Percentiles rank a stretch among this genome's conserved stretches.
These are phyloP conservation scores for Cercopithecus hamlyni DNA, from an alignment of 2,797 vertebrate species.

Conservation along the genomic window DNA sequence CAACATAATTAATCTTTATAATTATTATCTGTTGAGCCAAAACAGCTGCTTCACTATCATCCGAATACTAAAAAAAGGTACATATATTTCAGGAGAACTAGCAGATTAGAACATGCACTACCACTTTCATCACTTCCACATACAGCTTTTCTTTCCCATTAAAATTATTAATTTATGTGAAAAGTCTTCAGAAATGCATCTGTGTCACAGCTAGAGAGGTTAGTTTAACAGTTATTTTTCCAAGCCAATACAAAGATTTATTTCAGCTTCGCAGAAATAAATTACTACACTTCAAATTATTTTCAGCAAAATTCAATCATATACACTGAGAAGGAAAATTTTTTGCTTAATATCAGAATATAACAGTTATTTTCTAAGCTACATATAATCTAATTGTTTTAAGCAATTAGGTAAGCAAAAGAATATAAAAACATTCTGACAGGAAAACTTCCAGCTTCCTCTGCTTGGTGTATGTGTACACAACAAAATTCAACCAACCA, in stretches of 20 bases:
- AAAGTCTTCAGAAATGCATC: neutral
- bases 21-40: neutral
- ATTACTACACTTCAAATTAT: neutral
- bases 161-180: neutral
- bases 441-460: neutral
- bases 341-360: neutral
- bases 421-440: neutral
- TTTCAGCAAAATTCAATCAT: constrained; percentile 6
- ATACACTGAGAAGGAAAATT: neutral
- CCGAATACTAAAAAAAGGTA: neutral
- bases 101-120: neutral
- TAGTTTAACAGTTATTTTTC: constrained; percentile 23
- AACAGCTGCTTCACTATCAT: neutral
- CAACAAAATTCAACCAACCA: constrained; percentile 1
- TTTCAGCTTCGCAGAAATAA: constrained; percentile 45
- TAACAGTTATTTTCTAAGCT: neutral
- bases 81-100: neutral
- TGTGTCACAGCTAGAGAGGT: neutral
- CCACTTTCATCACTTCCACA: neutral
- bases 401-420: neutral
- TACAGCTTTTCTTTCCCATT: neutral
- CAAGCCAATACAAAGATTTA: constrained; percentile 9
- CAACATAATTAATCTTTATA: neutral
- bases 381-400: neutral
- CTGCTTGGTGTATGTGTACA: neutral